A percentile compares a stretch with the other conserved stretches of the same genome.
These are phyloP conservation scores for Desmodus rotundus DNA, from an alignment of 2,113 vertebrate genomes.

Conservation along the genomic window DNA sequence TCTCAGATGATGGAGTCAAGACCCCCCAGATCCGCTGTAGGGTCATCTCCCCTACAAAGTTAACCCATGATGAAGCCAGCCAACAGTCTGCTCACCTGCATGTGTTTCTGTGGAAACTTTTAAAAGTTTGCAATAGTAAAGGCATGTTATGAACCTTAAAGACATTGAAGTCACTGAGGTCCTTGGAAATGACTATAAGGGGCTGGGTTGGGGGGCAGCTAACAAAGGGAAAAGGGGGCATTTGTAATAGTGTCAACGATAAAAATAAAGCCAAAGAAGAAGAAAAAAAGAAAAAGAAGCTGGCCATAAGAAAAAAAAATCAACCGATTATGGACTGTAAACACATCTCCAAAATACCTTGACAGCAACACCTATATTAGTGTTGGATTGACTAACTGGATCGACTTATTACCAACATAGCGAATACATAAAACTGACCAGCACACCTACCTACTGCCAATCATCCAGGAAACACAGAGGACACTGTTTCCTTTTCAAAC, in stretches of 20 bases:
- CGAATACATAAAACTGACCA: background rate
- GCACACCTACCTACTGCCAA: background rate
- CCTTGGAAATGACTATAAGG: background rate
- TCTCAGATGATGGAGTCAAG: background rate
- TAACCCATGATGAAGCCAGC: background rate
- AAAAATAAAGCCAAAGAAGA: no score
- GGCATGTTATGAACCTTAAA: background rate
- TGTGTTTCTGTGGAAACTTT: background rate
- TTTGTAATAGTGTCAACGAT: no score
- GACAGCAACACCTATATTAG: background rate
- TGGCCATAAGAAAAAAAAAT: background rate
- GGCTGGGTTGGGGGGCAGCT: no score
- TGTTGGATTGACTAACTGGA: background rate
- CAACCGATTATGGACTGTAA: background rate
- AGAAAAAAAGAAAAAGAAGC: no score
- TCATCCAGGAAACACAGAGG: background rate
- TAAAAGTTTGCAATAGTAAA: background rate
- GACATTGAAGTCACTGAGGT: background rate
- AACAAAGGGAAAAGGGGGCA: no score
- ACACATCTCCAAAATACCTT: background rate
- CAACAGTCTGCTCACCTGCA: background rate
- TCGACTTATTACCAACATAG: background rate
- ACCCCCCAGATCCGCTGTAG: background rate
- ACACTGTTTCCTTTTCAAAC: constrained; percentile 6
- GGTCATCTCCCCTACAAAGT: background rate